These are phyloP conservation scores for Pachliopta kotzebuea DNA, from an alignment of 2,888 invertebrate species.

Conservation along the genomic window DNA sequence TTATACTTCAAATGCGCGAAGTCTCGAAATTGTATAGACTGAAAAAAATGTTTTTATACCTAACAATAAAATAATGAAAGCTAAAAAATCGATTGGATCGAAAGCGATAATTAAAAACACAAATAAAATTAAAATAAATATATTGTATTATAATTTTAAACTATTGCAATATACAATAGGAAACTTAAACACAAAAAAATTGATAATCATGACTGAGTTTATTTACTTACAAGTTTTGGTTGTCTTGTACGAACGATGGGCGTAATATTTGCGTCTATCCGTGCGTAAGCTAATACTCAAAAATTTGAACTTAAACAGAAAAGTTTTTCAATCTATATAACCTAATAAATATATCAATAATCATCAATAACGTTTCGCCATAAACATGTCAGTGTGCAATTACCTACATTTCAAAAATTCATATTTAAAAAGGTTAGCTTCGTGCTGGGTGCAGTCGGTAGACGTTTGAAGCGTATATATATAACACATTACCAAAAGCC, in stretches of 20 bases:
- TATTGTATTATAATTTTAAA: neutral
- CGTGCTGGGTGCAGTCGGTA: constrained; percentile 16
- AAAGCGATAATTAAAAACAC: neutral
- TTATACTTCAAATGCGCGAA: neutral
- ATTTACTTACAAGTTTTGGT: neutral
- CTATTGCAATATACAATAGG: neutral
- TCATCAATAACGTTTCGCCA: neutral
- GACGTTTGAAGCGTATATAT: constrained; percentile 17
- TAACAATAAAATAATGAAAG: neutral
- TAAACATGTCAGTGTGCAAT: constrained; percentile 11
- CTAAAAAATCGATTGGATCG: neutral
- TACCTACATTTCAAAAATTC: constrained; percentile 6
- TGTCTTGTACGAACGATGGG: neutral
- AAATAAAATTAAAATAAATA: neutral
- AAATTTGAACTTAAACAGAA: neutral
- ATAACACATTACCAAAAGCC: constrained; percentile 18
- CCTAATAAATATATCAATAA: neutral
- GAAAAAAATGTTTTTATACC: neutral
- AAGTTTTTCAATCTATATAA: neutral
- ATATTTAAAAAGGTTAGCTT: constrained; percentile 3
- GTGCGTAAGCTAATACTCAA: neutral
- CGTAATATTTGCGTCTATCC: neutral
- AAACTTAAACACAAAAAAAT: neutral
- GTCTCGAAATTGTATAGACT: neutral
- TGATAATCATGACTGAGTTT: neutral